Evolutionary conservation across 1,140 invertebrate genomes (phyloP), one percentile per base, ranked within the genome.

Genomic region (Papilio polyxenes): DNA sequence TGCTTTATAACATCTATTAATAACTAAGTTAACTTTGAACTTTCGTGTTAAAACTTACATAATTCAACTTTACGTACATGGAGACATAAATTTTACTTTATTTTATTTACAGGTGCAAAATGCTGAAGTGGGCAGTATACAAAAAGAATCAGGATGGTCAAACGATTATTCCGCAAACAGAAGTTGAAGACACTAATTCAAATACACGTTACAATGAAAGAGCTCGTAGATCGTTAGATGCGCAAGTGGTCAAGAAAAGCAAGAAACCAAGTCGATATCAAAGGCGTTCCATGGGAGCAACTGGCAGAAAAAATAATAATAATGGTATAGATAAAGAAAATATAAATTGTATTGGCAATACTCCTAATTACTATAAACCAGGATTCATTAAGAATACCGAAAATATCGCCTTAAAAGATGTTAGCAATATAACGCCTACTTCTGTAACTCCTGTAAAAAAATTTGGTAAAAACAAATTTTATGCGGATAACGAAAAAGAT

Each of bases 61-160:
- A 59, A 13, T 13, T 53, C 15, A 17, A 17, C 4, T 7, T 17
- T 53, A 17, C 0, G 6, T 53, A 53, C 15, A 53, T 17, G 15
- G 5, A 17, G 15, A 53, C 4, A 17, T 53, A 53, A 53, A 51
- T 51, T 51, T 13, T 4, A 13, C 48, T 10, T 49, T n/a, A 80
- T 81, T 80, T 84, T 89, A 86, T 82, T 92, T 92, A 48, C 92
- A 94, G 92, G 84, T 88, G 40, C 75, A 93, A 89, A 87, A 94
- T 94, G 92, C 85, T 94, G 75, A 94, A 93, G 89, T 93, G 93
- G 93, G 89, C 92, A n/a, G 93, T 93, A n/a, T 93, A 94, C 75
- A 94, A 93, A 87, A 94, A 92, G 82, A 92, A 89, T 78, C 91
- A 92, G 87, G 92, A 94, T 40, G 82, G 83, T 69, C 88, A 86